These are phyloP conservation scores for Zosterops hypoxanthus DNA, from an alignment of 2,113 vertebrate genomes.

Conservation along the genomic window DNA sequence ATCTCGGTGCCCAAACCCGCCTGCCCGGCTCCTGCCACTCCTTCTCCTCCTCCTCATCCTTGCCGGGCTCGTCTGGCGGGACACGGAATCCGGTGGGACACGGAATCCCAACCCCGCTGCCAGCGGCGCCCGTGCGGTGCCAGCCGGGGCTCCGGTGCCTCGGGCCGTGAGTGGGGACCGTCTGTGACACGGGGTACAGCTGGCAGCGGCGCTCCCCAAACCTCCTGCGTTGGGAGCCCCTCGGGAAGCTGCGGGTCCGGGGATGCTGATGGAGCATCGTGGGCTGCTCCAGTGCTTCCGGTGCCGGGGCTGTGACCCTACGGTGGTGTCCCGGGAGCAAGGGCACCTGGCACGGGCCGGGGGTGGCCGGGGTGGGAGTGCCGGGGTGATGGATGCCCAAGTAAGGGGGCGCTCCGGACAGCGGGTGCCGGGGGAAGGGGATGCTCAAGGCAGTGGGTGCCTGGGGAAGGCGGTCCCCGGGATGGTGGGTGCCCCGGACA, in stretches of 20 bases:
- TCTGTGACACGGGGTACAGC: background rate
- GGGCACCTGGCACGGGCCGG: background rate
- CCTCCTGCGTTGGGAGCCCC: accelerated
- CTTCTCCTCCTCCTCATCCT: background rate
- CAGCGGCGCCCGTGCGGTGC: accelerated
- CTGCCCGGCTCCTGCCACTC: background rate
- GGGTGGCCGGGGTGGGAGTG: background rate
- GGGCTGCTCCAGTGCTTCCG: accelerated
- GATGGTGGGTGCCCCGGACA: no score
- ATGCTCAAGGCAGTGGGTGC: background rate
- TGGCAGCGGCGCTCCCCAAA: background rate
- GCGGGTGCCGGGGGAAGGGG: no score
- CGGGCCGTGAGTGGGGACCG: accelerated
- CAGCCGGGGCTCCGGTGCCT: background rate
- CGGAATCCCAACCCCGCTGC: background rate
- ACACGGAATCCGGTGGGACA: accelerated
- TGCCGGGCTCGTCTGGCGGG: background rate
- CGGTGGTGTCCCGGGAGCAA: background rate
- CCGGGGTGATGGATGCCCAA: background rate
- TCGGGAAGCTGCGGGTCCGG: background rate
- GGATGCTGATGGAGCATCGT: background rate
- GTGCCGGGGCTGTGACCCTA: accelerated
- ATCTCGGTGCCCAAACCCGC: background rate
- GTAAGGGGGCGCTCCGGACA: background rate
- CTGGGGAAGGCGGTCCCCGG: no score